Evolutionary conservation across 2,797 vertebrate genomes (phyloP).

Genomic region (Bradypus variegatus): DNA sequence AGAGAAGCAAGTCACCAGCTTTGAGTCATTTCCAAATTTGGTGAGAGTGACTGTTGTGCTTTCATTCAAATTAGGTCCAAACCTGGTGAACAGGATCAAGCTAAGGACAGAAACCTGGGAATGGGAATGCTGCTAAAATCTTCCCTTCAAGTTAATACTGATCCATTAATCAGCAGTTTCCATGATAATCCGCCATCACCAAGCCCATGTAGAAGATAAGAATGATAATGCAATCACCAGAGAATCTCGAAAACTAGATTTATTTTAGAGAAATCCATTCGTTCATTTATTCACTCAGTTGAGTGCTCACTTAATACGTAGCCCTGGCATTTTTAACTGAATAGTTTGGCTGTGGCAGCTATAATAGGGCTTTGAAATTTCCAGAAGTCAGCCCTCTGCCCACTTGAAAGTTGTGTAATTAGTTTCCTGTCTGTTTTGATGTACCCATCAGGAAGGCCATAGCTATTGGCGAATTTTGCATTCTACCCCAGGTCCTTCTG

Average conservation of each 20-base stretch:
- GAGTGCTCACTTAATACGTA: constrained; percentile 30
- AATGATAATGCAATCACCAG: constrained; percentile 18
- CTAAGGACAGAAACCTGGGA: neutral
- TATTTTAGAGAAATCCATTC: constrained; percentile 35
- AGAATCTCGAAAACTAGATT: constrained; percentile 50
- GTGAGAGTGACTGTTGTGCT: neutral
- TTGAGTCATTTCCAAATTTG: neutral
- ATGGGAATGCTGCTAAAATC: neutral
- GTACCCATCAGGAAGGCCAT: neutral
- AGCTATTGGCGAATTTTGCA: neutral
- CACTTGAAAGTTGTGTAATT: constrained; percentile 19
- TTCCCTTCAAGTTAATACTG: neutral
- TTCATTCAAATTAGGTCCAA: constrained; percentile 8
- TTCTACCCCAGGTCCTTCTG: neutral
- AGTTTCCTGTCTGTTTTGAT: constrained; percentile 30
- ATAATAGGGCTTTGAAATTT: constrained; percentile 29
- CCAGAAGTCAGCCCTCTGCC: constrained; percentile 12
- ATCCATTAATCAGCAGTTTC: constrained; percentile 45
- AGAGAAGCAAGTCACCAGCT: neutral
- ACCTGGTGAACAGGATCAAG: neutral
- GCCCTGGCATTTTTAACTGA: constrained; percentile 33
- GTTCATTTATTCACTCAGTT: constrained; percentile 26
- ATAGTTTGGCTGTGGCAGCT: constrained; percentile 29
- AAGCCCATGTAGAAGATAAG: constrained; percentile 4
- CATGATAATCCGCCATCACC: constrained; percentile 38